phyloP scores from a whole-genome alignment of 2,888 invertebrate genomes.

The Mayetiola destructor region DNA sequence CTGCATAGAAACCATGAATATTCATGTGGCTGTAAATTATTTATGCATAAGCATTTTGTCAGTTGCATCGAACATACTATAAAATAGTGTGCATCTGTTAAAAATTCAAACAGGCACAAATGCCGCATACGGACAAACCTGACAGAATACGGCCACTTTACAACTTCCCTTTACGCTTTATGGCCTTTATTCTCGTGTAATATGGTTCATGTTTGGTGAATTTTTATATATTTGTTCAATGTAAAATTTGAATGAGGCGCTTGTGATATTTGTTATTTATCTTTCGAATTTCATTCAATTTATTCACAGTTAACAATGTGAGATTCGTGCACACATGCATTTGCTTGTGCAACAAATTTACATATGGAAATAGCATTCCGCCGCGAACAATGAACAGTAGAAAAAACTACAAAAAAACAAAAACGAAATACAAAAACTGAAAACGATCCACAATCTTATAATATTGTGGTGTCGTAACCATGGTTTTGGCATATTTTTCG shows the following conservation, averaged over 20 bases:
- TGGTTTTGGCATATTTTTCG: conserved; percentile 7
- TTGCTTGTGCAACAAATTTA: conserved; percentile 2
- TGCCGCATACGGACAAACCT: no score
- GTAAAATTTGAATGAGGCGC: not conserved
- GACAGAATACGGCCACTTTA: no score
- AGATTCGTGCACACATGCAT: not conserved
- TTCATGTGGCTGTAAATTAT: conserved; percentile 3
- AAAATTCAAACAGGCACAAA: not conserved
- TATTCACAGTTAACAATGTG: not conserved
- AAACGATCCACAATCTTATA: not conserved
- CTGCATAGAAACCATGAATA: conserved; percentile 8
- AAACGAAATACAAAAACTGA: not conserved
- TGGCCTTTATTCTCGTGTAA: not conserved
- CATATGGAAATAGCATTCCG: conserved; percentile 2
- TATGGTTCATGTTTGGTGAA: not conserved
- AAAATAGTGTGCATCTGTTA: not conserved
- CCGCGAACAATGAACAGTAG: no score
- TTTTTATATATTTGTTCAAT: not conserved
- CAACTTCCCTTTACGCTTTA: no score
- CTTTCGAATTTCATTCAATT: not conserved
- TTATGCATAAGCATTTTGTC: conserved; percentile 8
- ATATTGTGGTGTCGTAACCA: no score
- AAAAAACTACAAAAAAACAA: no score
- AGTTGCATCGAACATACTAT: not conserved
- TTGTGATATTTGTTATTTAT: not conserved